phyloP scores from a whole-genome alignment of 2,888 invertebrate species.

The Linyphia triangularis region DNA sequence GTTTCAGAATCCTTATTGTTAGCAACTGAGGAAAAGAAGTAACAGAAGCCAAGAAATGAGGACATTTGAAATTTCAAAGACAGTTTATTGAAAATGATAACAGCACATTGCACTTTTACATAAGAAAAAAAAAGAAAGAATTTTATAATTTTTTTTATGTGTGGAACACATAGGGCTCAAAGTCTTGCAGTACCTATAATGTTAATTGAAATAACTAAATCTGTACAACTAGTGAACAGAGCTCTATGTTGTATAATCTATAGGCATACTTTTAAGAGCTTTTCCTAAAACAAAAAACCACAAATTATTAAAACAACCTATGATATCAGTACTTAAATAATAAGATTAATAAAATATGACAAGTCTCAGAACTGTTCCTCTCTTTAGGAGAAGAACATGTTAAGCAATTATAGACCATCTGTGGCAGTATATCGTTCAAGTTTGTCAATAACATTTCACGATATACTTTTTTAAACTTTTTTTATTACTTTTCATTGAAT shows the following conservation, averaged over 20 bases:
- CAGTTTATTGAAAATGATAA: not conserved
- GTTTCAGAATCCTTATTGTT: no score
- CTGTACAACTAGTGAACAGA: conserved; percentile 35
- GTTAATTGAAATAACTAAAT: conserved; percentile 38
- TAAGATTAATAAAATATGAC: no score
- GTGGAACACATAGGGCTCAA: not conserved
- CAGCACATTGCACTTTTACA: not conserved
- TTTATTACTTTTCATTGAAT: no score
- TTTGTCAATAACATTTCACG: no score
- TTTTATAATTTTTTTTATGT: not conserved
- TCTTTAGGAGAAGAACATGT: no score
- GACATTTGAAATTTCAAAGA: not conserved
- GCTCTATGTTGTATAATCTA: conserved; percentile 16
- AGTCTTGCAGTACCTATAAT: not conserved
- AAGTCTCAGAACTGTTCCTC: no score
- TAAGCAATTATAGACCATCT: no score
- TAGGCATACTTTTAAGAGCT: conserved; percentile 2
- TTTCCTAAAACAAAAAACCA: conserved; percentile 29
- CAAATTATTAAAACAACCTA: no score
- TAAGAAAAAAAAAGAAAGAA: conserved; percentile 6
- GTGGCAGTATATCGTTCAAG: no score
- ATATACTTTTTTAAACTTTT: no score
- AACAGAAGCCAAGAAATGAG: not conserved
- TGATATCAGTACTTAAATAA: no score
- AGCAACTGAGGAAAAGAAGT: not conserved